Percentiles rank a stretch among this genome's conserved stretches.
These are phyloP conservation scores for Cyphomyrmex costatus DNA, from an alignment of 1,140 invertebrate genomes.

Conservation along the genomic window DNA sequence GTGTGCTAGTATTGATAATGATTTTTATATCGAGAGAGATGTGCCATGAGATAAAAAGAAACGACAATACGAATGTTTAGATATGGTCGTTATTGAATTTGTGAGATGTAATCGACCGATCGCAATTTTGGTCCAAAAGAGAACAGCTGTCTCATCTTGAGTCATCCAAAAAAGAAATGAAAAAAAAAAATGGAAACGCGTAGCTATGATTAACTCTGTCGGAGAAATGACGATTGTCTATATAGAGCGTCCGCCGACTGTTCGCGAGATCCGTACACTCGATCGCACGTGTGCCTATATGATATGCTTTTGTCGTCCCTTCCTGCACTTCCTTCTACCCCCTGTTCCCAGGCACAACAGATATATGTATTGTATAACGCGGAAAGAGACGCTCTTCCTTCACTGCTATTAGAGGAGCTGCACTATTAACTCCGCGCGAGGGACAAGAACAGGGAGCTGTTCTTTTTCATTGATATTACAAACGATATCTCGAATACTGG, in stretches of 20 bases:
- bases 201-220: slow-evolving; percentile 24
- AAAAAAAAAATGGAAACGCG: background rate
- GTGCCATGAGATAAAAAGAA: background rate
- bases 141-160: slow-evolving; percentile 14
- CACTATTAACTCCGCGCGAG: background rate
- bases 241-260: slow-evolving; percentile 9
- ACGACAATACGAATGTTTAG: background rate
- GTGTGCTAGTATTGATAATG: background rate
- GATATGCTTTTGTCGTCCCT: slow-evolving; percentile 66
- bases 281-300: slow-evolving; percentile 30
- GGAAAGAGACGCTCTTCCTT: slow-evolving; percentile 1
- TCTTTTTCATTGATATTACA: slow-evolving; percentile 32
- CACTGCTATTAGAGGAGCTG: background rate
- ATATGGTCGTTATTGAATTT: background rate
- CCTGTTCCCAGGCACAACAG: slow-evolving; percentile 37
- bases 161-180: background rate
- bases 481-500: slow-evolving; percentile 40
- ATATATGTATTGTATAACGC: slow-evolving; percentile 13
- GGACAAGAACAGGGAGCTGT: background rate
- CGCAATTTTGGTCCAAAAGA: slow-evolving; percentile 22
- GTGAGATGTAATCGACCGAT: background rate
- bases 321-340: background rate
- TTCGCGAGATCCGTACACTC: slow-evolving; percentile 33
- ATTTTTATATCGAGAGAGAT: background rate
- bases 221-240: slow-evolving; percentile 46